Base-by-base conservation (phyloP, 92 coral and sea anemone genomes). In the Palythoa grandis region DNA sequence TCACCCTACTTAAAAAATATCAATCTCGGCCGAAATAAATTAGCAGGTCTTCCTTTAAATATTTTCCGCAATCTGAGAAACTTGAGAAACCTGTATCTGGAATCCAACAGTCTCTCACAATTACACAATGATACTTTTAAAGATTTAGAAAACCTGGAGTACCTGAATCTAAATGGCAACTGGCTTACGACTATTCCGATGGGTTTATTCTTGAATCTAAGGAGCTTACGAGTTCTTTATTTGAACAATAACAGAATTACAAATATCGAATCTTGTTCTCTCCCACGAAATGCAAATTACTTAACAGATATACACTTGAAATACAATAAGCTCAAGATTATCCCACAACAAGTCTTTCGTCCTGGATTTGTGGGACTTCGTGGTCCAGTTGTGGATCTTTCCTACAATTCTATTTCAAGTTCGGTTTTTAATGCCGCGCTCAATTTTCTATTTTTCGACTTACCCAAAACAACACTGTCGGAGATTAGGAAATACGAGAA, bases 91-190 rank as follows among this genome's bases (percentile, higher is more conserved):
- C 58, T 93, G 19, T 87, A 82, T 19, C 82, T 93, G 29, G 60
- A 86, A 3, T 16, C 77, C 68, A 93, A 95, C 87, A 83, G 84
- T 25, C 80, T 95, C 23, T 70, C 95, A 14, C n/a, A 23, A 40
- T 43, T 95, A 8, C 79, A 90, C 15, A 71, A 72, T 5, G 72
- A 77, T 35, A 82, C 79, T 15, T 93, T 95, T 65, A 76, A 79
- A 75, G 77, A 82, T 17, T 75, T 90, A 73, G 82, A 53, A 19
- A 50, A 79, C 1, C 87, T 93, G 52, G 86, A 90, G 80, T 22
- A 83, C n/a, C 82, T 95, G n/a, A 84, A 95, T 60, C 83, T 93
- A 39, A 53, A 87, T 43, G 53, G 78, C 19, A 95, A 95, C 70
- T 69, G 3, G 23, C 83, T 95, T 1, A 57, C 52, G 37, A 53